Evolutionary conservation across 2,113 vertebrate genomes (phyloP), one percentile per base, ranked within the genome.

Genomic region (Epinephelus lanceolatus): DNA sequence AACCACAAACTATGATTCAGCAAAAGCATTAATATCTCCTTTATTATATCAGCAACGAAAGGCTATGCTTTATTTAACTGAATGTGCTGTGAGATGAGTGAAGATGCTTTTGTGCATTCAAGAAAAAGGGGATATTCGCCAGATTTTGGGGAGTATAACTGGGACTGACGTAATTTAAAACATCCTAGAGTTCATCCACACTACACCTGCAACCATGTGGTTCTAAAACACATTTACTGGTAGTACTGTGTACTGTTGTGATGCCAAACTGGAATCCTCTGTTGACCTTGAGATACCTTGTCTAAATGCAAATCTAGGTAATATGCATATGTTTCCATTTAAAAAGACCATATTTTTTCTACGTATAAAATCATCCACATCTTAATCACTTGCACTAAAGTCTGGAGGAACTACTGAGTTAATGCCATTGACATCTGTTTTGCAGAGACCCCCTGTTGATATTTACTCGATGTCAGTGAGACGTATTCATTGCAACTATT

Each of bases 281-380:
- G 51, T 51, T 30, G 78, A 90, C 88, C 89, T 91, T 88, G 69
- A 88, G 71, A 86, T 86, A 70, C 49, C 85, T 74, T 81, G 80
- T 91, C 74, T 91, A 88, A 92, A 92, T 89, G 84, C 83, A 88
- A 83, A 92, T 90, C 42, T 79, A 51, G 62, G 72, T 68, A 78
- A 75, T 81, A 68, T 57, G 55, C 57, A 87, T 85, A 79, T 86
- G 79, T 88, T 86, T 87, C 80, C 56, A 80, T 81, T 84, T 87
- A 61, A 72, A 82, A 83, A 83, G 8, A 77, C 23, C 19, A 56
- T 70, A 30, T 71, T 86, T 86, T 71, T 71, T 51, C 52, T 59
- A n/a, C 3, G 18, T 15, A 63, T 67, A 77, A 75, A 57, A 75
- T 78, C 51, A 71, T 71, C 49, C 2, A 10, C 15, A 56, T 85